Evolutionary conservation across 2,888 invertebrate genomes (phyloP).

Genomic region (Mylabris sibirica): DNA sequence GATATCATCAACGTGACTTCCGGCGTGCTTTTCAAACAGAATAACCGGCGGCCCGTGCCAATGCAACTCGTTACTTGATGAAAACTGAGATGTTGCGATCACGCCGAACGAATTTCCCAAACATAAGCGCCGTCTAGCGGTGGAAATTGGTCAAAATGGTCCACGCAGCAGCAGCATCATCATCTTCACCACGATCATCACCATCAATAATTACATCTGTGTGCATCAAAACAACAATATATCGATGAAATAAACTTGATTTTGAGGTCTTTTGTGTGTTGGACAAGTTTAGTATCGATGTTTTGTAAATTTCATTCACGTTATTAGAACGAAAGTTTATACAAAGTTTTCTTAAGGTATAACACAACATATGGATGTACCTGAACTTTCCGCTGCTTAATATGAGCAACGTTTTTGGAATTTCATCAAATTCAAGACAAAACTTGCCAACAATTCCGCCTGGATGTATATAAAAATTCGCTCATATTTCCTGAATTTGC

Average conservation of each 20-base stretch:
- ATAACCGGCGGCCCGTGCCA: conserved; percentile 14
- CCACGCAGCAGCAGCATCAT: conserved; percentile 24
- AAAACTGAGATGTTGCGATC: conserved; percentile 33
- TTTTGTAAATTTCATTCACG: not conserved
- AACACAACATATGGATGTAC: not conserved
- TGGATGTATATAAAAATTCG: too few species aligned
- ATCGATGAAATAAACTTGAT: not conserved
- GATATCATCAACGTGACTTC: conserved; percentile 23
- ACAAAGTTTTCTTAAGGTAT: not conserved
- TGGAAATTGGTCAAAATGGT: conserved; percentile 21
- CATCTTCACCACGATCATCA: not conserved
- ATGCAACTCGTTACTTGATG: conserved; percentile 26
- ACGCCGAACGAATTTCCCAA: conserved; percentile 34
- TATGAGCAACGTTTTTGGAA: not conserved
- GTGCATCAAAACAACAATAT: not conserved
- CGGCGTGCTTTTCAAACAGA: conserved; percentile 23
- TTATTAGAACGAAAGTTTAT: not conserved
- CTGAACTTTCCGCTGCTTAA: not conserved
- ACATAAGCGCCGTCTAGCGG: conserved; percentile 33
- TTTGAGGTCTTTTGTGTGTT: not conserved
- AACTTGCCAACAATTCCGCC: not conserved
- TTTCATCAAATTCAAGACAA: not conserved
- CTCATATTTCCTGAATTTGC: too few species aligned
- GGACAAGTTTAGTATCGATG: not conserved
- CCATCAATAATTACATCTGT: conserved; percentile 14